A percentile compares a stretch with the other conserved stretches of the same genome.
Evolutionary conservation across 2,888 invertebrate genomes (phyloP).

Genomic region (Serrognathus titanus): DNA sequence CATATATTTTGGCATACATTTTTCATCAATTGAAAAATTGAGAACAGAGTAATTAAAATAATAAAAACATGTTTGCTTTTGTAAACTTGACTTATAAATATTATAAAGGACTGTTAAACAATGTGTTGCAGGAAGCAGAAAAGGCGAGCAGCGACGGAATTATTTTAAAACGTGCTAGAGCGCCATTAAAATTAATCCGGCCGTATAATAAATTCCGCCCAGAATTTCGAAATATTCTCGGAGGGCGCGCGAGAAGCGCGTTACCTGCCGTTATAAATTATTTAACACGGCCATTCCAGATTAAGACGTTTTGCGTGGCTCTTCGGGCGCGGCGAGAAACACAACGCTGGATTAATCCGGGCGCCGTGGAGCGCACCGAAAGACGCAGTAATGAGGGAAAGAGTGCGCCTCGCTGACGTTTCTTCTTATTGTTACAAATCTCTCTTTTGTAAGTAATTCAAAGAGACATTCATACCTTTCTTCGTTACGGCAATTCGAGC

Average conservation of each 20-base stretch:
- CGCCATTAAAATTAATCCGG: slow-evolving; percentile 30
- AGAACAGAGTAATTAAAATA: neutral
- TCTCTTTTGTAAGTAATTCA: slow-evolving; percentile 19
- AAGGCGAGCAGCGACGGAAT: neutral
- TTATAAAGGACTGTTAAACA: neutral
- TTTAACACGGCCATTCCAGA: slow-evolving; percentile 37
- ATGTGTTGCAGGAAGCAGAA: neutral
- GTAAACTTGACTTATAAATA: neutral
- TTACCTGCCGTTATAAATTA: slow-evolving; percentile 37
- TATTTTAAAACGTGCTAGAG: neutral
- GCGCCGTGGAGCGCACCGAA: slow-evolving; percentile 26
- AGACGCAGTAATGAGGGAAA: slow-evolving; percentile 28
- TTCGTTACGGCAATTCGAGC: too few relatives aligned
- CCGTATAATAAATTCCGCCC: slow-evolving; percentile 29
- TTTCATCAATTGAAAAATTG: too few relatives aligned
- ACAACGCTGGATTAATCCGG: slow-evolving; percentile 27
- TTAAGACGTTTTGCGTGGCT: slow-evolving; percentile 33
- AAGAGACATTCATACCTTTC: slow-evolving; percentile 5
- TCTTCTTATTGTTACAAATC: slow-evolving; percentile 13
- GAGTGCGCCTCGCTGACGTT: slow-evolving; percentile 5
- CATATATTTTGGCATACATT: too few relatives aligned
- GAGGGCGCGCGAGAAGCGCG: slow-evolving; percentile 28
- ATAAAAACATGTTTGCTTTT: neutral
- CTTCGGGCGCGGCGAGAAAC: slow-evolving; percentile 17
- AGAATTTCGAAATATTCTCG: slow-evolving; percentile 29